A percentile compares a stretch with the other conserved stretches of the same genome.
Evolutionary conservation across 2,797 vertebrate species (phyloP).

Genomic region (Ibycter americanus): DNA sequence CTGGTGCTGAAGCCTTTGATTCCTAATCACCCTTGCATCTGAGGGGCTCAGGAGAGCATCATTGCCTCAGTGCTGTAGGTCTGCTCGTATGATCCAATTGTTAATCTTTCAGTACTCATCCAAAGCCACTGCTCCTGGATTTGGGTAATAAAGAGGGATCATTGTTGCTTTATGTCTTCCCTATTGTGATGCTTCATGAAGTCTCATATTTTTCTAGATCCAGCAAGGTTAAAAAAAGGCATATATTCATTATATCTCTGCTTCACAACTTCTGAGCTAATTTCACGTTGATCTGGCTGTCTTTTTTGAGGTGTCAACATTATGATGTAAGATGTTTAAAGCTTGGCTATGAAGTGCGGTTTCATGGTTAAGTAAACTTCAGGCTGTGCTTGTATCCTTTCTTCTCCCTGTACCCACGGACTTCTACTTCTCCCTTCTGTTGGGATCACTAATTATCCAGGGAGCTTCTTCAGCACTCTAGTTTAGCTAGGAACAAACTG

Average conservation of each 20-base stretch:
- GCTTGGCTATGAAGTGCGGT: accelerated
- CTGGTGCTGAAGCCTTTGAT: background rate
- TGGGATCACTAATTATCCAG: no score
- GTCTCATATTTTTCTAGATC: background rate
- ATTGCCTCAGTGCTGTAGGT: background rate
- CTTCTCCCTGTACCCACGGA: background rate
- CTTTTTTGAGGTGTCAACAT: background rate
- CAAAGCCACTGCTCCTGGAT: background rate
- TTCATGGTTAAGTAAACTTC: background rate
- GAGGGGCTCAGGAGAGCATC: background rate
- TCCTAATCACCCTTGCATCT: accelerated
- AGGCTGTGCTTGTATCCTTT: background rate
- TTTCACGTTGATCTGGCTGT: background rate
- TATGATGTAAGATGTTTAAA: background rate
- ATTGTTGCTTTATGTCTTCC: background rate
- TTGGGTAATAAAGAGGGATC: background rate
- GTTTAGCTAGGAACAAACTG: background rate
- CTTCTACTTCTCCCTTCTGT: background rate
- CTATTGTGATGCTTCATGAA: background rate
- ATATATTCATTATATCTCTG: accelerated
- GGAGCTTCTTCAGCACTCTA: background rate
- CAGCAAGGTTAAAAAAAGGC: background rate
- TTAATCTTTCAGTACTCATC: background rate
- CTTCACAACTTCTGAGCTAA: background rate
- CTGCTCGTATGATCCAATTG: accelerated